phyloP scores from a whole-genome alignment of 2,113 vertebrate genomes.

The Mastomys natalensis region DNA sequence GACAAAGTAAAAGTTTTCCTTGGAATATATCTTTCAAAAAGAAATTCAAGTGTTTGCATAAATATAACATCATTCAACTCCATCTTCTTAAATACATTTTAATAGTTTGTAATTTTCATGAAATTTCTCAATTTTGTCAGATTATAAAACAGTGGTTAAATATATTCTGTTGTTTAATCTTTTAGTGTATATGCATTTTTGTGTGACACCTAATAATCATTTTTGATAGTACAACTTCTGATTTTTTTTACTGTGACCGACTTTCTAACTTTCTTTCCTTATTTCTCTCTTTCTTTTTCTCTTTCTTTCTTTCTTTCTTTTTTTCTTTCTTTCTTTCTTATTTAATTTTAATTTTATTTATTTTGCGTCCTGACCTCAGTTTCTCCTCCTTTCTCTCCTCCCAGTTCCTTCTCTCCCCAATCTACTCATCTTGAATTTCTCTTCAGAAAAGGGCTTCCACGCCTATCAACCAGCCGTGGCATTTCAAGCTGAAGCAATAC shows the following conservation, averaged over 20 bases:
- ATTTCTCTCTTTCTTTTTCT: too few relatives aligned
- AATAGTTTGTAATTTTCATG: not conserved
- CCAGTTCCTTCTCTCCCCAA: not conserved
- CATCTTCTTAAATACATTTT: not conserved
- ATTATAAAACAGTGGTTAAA: not conserved
- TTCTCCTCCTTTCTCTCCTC: not conserved
- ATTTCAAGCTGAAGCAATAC: not conserved
- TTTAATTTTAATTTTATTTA: not conserved
- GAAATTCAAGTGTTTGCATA: not conserved
- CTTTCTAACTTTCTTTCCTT: not conserved
- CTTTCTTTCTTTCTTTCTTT: too few relatives aligned
- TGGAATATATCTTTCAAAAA: not conserved
- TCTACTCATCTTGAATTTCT: not conserved
- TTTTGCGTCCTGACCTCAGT: not conserved
- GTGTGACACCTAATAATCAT: not conserved
- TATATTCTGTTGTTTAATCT: not conserved
- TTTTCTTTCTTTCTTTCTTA: not conserved
- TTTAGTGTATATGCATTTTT: not conserved
- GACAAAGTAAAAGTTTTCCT: not conserved
- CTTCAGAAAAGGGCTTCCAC: not conserved
- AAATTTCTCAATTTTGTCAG: not conserved
- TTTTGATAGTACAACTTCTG: not conserved
- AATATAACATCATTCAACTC: not conserved
- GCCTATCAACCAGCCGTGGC: too few relatives aligned
- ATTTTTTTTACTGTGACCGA: not conserved